Evolutionary conservation across 1,140 invertebrate species (phyloP).

Genomic region (Leptopilina boulardi): DNA sequence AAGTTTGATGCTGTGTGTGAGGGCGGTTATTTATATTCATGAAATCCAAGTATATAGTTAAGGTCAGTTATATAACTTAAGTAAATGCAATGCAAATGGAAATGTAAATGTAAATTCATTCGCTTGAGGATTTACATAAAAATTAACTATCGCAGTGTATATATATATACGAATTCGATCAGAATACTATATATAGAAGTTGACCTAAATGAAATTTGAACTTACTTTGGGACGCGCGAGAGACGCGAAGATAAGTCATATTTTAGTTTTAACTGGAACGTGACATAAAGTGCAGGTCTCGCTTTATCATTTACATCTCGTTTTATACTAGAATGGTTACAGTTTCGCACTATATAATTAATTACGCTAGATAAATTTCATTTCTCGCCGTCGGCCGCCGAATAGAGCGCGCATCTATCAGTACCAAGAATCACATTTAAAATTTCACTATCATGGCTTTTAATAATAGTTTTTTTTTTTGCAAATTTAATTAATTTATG

Average conservation of each 20-base stretch:
- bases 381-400: background rate
- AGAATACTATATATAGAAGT: too few relatives aligned
- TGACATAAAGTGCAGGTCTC: background rate
- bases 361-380: slow-evolving; percentile 9
- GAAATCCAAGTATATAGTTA: slow-evolving; percentile 12
- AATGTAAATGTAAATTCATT: slow-evolving; percentile 29
- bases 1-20: slow-evolving; percentile 26
- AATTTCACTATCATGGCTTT: background rate
- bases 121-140: slow-evolving; percentile 25
- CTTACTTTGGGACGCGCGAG: background rate
- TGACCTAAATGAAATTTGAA: slow-evolving; percentile 19
- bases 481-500: background rate
- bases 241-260: slow-evolving; percentile 6
- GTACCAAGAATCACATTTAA: background rate
- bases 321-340: slow-evolving; percentile 18
- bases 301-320: slow-evolving; percentile 16
- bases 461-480: background rate
- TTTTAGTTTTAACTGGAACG: slow-evolving; percentile 1
- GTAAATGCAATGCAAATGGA: slow-evolving; percentile 27
- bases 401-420: background rate
- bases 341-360: slow-evolving; percentile 18
- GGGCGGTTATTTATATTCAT: slow-evolving; percentile 21
- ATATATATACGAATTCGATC: slow-evolving; percentile 20
- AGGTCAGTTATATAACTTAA: slow-evolving; percentile 16
- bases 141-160: slow-evolving; percentile 3